Evolutionary conservation across 1,140 invertebrate species (phyloP).

Genomic region (Caenorhabditis tropicalis): DNA sequence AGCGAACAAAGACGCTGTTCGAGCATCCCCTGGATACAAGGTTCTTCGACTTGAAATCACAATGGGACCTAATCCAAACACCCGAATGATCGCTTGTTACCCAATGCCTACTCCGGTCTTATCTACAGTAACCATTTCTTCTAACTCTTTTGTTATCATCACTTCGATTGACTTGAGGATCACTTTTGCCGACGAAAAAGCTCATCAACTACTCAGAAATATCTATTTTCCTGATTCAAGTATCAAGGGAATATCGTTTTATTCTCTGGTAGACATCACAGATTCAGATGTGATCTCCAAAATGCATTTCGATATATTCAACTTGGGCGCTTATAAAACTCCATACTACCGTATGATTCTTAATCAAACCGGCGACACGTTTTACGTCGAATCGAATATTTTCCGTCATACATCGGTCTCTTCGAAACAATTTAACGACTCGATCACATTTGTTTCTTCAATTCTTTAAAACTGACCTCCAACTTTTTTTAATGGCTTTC

Average conservation of each 20-base stretch:
- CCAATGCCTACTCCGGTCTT: slow-evolving; percentile 39
- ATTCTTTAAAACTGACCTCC: slow-evolving; percentile 26
- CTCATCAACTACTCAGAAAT: slow-evolving; percentile 37
- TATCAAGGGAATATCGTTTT: slow-evolving; percentile 47
- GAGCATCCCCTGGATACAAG: slow-evolving; percentile 49
- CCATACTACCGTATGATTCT: slow-evolving; percentile 45
- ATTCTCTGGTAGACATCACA: slow-evolving; percentile 36
- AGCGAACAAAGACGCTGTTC: slow-evolving; percentile 41
- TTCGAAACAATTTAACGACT: slow-evolving; percentile 24
- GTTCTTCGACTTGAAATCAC: slow-evolving; percentile 43
- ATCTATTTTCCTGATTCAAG: background rate
- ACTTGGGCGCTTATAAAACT: slow-evolving; percentile 42
- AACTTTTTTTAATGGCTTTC: slow-evolving; percentile 1
- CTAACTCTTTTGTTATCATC: slow-evolving; percentile 45
- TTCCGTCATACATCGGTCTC: slow-evolving; percentile 39
- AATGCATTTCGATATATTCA: slow-evolving; percentile 49
- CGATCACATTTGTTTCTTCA: slow-evolving; percentile 37
- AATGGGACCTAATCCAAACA: slow-evolving; percentile 22
- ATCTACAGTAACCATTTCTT: slow-evolving; percentile 49
- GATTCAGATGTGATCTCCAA: slow-evolving; percentile 43
- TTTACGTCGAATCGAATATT: slow-evolving; percentile 42
- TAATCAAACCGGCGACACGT: background rate
- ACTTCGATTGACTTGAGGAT: slow-evolving; percentile 27
- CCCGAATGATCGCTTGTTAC: slow-evolving; percentile 31
- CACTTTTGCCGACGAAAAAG: slow-evolving; percentile 49